A percentile compares a stretch with the other conserved stretches of the same genome.
These are phyloP conservation scores for Castor canadensis DNA, from an alignment of 2,113 vertebrate genomes.

Conservation along the genomic window DNA sequence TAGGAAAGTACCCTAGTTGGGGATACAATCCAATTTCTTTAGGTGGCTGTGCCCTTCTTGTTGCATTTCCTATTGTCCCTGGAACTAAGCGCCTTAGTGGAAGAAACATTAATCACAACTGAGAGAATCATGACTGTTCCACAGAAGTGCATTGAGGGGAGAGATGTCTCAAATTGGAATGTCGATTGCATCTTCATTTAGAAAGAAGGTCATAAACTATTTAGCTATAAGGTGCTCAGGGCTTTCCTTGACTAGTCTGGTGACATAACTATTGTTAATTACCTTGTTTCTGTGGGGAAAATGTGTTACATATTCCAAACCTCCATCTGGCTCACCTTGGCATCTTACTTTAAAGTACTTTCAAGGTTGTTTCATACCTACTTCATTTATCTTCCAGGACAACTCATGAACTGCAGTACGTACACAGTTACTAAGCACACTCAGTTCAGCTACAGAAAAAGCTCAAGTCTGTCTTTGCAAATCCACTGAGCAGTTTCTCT, in stretches of 20 bases:
- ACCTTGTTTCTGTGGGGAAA: constrained; percentile 39
- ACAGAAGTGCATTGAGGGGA: not conserved
- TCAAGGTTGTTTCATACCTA: constrained; percentile 45
- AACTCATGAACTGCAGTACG: not conserved
- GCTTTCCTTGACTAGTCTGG: not conserved
- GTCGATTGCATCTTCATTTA: not conserved
- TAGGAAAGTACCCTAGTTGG: not conserved
- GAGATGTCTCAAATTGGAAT: not conserved
- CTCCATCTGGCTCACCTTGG: constrained; percentile 52
- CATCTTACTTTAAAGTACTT: constrained; percentile 21
- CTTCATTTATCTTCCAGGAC: constrained; percentile 47
- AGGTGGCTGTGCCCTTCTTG: not conserved
- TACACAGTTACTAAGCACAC: not conserved
- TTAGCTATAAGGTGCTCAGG: not conserved
- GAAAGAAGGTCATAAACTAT: not conserved
- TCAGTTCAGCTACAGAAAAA: not conserved
- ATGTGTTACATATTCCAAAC: not conserved
- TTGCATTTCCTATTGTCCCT: constrained; percentile 9
- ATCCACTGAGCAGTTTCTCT: not conserved
- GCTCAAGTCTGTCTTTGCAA: not conserved
- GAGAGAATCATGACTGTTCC: not conserved
- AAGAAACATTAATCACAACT: constrained; percentile 18
- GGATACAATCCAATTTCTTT: not conserved
- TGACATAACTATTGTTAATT: constrained; percentile 59
- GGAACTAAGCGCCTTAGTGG: not conserved